Base-by-base conservation (phyloP, 2,888 invertebrate species). In the Panzeria rudis region DNA sequence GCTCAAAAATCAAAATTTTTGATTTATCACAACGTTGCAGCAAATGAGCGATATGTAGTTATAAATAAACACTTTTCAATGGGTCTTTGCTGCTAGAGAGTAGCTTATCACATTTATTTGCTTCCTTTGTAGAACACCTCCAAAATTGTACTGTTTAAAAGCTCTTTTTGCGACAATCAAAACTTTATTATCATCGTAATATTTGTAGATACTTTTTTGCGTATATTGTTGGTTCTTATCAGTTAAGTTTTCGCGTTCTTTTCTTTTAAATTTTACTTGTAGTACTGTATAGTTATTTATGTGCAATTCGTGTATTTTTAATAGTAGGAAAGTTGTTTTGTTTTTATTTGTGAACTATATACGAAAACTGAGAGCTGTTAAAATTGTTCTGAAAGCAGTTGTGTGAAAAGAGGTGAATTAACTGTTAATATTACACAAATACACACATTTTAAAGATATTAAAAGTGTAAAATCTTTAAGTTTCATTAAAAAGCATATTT, bases 91-190 rank as follows among this genome's bases (percentile, higher is more conserved):
- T 56, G 8, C 15, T 17, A 7, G 6, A 15, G 6, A 11, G 3
- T 5, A 41, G 13, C n/a, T 68, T 56, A 38, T 66, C 54, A 32
- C 15, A 35, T 32, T 59, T 59, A 25, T 78, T 54, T 47, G 69
- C 68, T 20, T 80, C 69, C 59, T 75, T 25, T 29, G 15, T 50
- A 50, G 32, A 71, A 9, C 59, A 76, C 66, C 73, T 82, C 59
- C 64, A 82, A 59, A 78, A 78, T 56, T 69, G 64, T 73, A 85
- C 81, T 85, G 77, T 17, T 71, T 64, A 23, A 72, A 76, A 69
- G 76, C 71, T 29, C 9, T 64, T 61, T 77, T 75, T 29, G 68
- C 52, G 35, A 61, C 41, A 69, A 25, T 78, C 35, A 15, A 25
- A 59, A 17, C 47, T 72, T 72, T 64, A 64, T 72, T 80, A 71